Evolutionary conservation across 2,113 vertebrate genomes (phyloP).

Genomic region (Cinclus mexicanus): DNA sequence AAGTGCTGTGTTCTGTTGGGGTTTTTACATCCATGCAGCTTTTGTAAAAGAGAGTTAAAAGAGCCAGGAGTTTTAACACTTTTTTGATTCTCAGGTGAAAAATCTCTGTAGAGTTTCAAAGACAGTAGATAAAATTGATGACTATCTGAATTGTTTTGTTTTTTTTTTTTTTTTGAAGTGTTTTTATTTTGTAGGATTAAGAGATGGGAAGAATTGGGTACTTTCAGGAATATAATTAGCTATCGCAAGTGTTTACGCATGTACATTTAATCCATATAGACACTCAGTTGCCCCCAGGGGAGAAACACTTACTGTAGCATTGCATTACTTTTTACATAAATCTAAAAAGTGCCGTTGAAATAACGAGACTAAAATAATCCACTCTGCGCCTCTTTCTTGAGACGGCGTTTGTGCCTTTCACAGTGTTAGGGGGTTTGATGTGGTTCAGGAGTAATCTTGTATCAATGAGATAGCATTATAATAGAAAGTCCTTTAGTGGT

Average conservation of each 20-base stretch:
- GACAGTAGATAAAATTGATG: conserved; percentile 8
- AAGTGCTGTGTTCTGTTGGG: conserved; percentile 39
- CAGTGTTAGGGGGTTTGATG: conserved; percentile 51
- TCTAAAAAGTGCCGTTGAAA: conserved; percentile 55
- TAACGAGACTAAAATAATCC: conserved; percentile 63
- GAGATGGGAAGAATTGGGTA: not conserved
- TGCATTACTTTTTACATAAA: conserved; percentile 70
- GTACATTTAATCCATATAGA: conserved; percentile 32
- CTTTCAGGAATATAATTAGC: conserved; percentile 35
- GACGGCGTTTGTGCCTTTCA: conserved; percentile 50
- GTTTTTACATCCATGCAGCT: conserved; percentile 7
- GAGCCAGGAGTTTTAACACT: conserved; percentile 45
- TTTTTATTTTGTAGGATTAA: conserved; percentile 37
- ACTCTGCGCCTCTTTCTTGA: conserved; percentile 56
- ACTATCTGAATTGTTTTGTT: not conserved
- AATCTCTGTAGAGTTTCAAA: conserved; percentile 50
- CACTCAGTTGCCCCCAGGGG: conserved; percentile 48
- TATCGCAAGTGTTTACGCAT: not conserved
- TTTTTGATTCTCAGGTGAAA: conserved; percentile 41
- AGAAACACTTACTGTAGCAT: conserved; percentile 62
- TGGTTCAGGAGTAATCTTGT: conserved; percentile 68
- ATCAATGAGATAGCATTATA: conserved; percentile 67
- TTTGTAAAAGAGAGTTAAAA: conserved; percentile 52
- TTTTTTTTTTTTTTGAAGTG: not conserved
- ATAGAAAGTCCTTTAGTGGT: conserved; percentile 71